These are phyloP conservation scores for Congeria kusceri DNA, from an alignment of 2,888 invertebrate species.

Conservation along the genomic window DNA sequence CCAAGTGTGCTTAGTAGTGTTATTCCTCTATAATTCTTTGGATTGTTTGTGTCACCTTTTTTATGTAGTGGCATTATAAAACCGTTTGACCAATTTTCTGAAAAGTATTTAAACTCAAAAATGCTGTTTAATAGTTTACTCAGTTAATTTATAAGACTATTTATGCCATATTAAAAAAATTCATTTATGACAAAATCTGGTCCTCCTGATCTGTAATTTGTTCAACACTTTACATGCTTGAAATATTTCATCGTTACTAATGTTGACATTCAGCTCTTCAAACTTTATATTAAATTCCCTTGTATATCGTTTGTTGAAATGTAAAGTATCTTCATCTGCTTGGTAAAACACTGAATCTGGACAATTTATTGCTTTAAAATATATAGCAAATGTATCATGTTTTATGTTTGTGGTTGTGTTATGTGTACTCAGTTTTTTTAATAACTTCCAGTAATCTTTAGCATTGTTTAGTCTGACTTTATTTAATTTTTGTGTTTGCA, in stretches of 20 bases:
- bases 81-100: conserved; percentile 7
- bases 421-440: too few relatives aligned
- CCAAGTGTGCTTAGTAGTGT: conserved; percentile 19
- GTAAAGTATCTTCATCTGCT: too few relatives aligned
- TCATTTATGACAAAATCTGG: conserved; percentile 20
- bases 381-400: too few relatives aligned
- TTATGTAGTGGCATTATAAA: conserved; percentile 26
- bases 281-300: too few relatives aligned
- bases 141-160: background rate
- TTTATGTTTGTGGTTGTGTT: too few relatives aligned
- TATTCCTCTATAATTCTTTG: conserved; percentile 27
- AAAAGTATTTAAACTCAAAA: conserved; percentile 7
- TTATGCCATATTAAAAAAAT: conserved; percentile 23
- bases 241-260: too few relatives aligned
- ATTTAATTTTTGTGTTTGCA: too few relatives aligned
- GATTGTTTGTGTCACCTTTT: conserved; percentile 14
- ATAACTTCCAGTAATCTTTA: too few relatives aligned
- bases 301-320: too few relatives aligned
- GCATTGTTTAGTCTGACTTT: too few relatives aligned
- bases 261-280: background rate
- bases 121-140: conserved; percentile 7
- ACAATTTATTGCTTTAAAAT: too few relatives aligned
- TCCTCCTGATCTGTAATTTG: background rate
- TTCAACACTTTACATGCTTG: conserved; percentile 7
- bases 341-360: too few relatives aligned